phyloP scores from a whole-genome alignment of 1,140 invertebrate genomes.

The Drosophila neocordata region DNA sequence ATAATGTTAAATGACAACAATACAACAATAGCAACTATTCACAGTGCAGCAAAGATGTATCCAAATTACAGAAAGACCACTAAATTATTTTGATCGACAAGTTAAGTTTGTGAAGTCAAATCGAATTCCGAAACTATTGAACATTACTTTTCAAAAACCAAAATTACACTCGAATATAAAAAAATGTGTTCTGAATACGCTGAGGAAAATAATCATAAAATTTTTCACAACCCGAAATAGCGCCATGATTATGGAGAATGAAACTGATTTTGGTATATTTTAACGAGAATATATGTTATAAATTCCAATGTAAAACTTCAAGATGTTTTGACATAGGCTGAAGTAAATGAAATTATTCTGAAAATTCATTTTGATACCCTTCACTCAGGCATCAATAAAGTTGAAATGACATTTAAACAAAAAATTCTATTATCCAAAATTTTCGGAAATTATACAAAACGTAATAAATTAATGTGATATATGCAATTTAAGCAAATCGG shows the following conservation, averaged over 20 bases:
- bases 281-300: neutral
- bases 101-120: neutral
- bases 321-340: too few species aligned
- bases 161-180: neutral
- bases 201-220: neutral
- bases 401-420: neutral
- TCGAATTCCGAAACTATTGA: neutral
- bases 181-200: neutral
- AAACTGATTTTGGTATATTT: neutral
- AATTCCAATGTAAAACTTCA: neutral
- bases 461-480: neutral
- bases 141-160: neutral
- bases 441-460: neutral
- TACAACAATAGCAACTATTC: neutral
- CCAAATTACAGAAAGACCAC: neutral
- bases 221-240: neutral
- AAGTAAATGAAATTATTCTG: too few species aligned
- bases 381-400: neutral
- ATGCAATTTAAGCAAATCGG: neutral
- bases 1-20: neutral
- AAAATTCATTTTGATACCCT: too few species aligned
- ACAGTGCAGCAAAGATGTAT: neutral
- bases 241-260: neutral
- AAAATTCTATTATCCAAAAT: neutral
- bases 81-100: neutral